Base-by-base conservation (phyloP, 2,113 vertebrate species). In the Laterallus jamaicensis region DNA sequence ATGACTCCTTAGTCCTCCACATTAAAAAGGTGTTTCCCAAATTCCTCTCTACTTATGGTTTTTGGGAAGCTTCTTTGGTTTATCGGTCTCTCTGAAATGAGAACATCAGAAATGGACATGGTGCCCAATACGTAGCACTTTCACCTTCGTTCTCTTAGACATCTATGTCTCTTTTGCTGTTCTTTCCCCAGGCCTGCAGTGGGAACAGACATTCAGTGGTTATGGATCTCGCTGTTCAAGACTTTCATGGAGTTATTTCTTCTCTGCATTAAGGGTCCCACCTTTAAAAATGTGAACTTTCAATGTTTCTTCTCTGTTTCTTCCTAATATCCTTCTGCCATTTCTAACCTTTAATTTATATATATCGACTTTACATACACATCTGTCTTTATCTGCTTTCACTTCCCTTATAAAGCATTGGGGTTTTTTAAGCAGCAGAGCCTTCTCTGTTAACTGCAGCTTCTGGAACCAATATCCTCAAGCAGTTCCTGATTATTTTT, bases 281-380 rank as follows among this genome's bases (percentile, higher is more conserved):
- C 26, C 15, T 54, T 90, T 88, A 26, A 76, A 47, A 68, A 64
- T 52, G 4, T 32, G 6, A 59, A 6, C 7, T 82, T 76, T 64
- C 76, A 79, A 47, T 31, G 5, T 71, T 63, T 47, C 44, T 24
- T 60, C 49, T 79, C 68, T 66, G 10, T 77, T 85, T 90, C 67
- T 91, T 90, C 20, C 11, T 5, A 9, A 26, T 73, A 69, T 4
- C 9, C 6, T 88, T 77, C 2, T 12, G 21, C 42, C 4, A 31
- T 83, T 94, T 83, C 22, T 81, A 70, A n/a, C 28, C 49, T 86
- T 87, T 71, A 56, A n/a, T 92, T 90, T 83, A 37, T 81, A n/a
- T 15, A 7, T 56, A 74, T 31, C 21, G 77, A 24, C 19, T 82
- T 86, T 78, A 60, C 2, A 58, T 86, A 49, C 2, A 54, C 9